Evolutionary conservation across 1,140 invertebrate genomes (phyloP).

Genomic region (Caenorhabditis elegans): DNA sequence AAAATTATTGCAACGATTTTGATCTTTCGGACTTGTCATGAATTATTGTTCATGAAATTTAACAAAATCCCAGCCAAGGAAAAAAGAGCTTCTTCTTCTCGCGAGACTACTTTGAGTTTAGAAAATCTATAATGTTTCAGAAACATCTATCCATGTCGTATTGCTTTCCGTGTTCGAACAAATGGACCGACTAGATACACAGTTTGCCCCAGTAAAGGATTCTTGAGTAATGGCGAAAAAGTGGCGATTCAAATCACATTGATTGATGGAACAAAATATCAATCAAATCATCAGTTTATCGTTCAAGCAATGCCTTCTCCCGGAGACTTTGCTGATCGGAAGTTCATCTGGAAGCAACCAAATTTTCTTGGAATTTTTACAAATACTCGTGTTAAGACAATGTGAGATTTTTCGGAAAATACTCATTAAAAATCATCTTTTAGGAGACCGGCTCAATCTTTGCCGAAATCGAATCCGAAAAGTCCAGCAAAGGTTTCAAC

Average conservation of each 20-base stretch:
- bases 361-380: background rate
- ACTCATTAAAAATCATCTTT: background rate
- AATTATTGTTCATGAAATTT: background rate
- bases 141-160: conserved; percentile 19
- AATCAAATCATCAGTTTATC: conserved; percentile 21
- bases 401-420: background rate
- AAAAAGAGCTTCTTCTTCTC: too few species aligned
- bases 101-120: too few species aligned
- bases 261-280: conserved; percentile 9
- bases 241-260: background rate
- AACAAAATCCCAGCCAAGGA: too few species aligned
- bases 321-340: conserved; percentile 1
- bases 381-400: background rate
- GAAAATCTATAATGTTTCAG: background rate
- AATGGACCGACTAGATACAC: conserved; percentile 5
- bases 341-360: conserved; percentile 18
- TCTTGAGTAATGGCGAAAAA: conserved; percentile 7
- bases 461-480: background rate
- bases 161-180: background rate
- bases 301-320: background rate
- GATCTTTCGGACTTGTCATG: too few species aligned
- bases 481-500: background rate
- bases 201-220: background rate
- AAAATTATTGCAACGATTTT: too few species aligned
- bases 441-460: background rate